Evolutionary conservation across 1,140 invertebrate species (phyloP).

Genomic region (Dysdera silvatica): DNA sequence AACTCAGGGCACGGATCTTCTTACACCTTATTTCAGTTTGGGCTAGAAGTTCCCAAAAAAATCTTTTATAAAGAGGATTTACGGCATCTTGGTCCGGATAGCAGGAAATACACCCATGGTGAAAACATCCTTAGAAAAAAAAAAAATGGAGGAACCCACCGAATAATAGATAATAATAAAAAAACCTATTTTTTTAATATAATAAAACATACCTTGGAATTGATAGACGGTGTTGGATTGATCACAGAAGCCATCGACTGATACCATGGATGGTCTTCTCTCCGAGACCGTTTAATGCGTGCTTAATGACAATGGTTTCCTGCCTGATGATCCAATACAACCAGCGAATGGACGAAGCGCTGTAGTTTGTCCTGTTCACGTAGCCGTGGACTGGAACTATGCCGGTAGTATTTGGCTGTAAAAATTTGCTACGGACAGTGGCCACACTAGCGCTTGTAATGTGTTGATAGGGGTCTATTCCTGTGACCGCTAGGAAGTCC

Average conservation of each 20-base stretch:
- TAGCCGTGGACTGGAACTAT: constrained; percentile 21
- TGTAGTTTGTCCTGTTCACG: background rate
- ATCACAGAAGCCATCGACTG: constrained; percentile 6
- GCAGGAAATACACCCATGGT: background rate
- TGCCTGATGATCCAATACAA: constrained; percentile 3
- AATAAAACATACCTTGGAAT: constrained; percentile 1
- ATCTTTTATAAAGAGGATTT: background rate
- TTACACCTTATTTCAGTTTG: background rate
- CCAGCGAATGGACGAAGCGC: constrained; percentile 3
- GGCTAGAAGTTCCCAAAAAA: background rate
- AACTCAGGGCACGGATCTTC: background rate
- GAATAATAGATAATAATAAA: background rate
- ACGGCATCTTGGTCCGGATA: background rate
- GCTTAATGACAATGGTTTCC: background rate
- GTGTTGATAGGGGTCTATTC: too few species aligned
- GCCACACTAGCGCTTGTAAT: constrained; percentile 7
- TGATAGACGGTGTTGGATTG: constrained; percentile 3
- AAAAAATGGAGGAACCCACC: background rate
- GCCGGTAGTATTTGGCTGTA: constrained; percentile 14
- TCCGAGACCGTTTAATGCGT: constrained; percentile 12
- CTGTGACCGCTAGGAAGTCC: too few species aligned
- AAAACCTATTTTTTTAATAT: background rate
- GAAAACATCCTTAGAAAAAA: constrained; percentile 6
- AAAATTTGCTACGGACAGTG: background rate
- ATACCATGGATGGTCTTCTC: background rate